Conservation (phyloP, 1,140 invertebrate genomes). For the Drosophila pachea region DNA sequence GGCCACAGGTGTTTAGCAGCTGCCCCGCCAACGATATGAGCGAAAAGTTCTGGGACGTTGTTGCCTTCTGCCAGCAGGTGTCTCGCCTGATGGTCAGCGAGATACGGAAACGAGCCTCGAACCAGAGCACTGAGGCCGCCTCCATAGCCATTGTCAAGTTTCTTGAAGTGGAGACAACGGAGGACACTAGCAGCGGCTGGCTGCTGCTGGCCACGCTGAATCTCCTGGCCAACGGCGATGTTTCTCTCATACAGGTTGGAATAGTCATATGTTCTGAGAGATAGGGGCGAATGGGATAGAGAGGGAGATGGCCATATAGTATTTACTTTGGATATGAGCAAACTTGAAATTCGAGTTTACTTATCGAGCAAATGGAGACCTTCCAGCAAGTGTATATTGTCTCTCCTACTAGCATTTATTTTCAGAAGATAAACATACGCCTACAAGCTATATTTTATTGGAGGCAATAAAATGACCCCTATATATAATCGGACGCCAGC, state of each 20-base stretch:
- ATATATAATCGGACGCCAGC: no score
- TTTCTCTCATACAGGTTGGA: constrained; percentile 89
- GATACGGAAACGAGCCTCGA: constrained; percentile 94
- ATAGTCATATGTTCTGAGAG: neutral
- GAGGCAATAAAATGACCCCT: no score
- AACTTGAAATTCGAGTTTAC: no score
- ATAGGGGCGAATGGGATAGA: neutral
- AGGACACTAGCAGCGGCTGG: constrained; percentile 97
- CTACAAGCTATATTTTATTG: no score
- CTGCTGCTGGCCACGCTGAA: constrained; percentile 95
- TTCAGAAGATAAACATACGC: no score
- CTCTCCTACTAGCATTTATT: no score
- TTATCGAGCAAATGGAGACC: no score
- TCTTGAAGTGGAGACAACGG: constrained; percentile 93
- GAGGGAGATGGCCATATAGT: neutral
- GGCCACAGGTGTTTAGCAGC: constrained; percentile 90
- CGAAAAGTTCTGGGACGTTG: constrained; percentile 96
- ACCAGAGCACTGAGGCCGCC: constrained; percentile 96
- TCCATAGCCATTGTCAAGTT: constrained; percentile 98
- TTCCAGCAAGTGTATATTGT: no score
- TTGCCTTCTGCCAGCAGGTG: constrained; percentile 95
- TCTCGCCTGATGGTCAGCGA: constrained; percentile 97
- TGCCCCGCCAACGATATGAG: constrained; percentile 94
- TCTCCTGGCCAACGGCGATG: constrained; percentile 91
- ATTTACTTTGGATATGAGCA: no score